phyloP scores from a whole-genome alignment of 2,113 vertebrate genomes.

The Dolichotis patagonum region DNA sequence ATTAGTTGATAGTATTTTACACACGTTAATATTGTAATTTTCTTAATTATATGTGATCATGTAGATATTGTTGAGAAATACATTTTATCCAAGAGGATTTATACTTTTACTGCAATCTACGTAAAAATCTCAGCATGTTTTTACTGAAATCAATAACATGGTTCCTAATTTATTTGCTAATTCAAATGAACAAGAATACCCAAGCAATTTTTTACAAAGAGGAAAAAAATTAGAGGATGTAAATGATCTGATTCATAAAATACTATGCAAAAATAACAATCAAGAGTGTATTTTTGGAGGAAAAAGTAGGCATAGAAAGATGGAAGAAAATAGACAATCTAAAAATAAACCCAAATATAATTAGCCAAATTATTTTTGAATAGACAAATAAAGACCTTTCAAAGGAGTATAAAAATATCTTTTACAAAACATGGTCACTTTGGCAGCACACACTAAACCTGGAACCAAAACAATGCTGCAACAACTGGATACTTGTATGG shows the following conservation, averaged over 20 bases:
- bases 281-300: background rate
- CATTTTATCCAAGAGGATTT: conserved; percentile 8
- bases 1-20: background rate
- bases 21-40: conserved; percentile 9
- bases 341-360: conserved; percentile 22
- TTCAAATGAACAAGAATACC: conserved; percentile 26
- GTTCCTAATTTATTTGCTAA: conserved; percentile 19
- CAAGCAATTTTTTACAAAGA: background rate
- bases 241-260: background rate
- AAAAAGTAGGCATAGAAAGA: background rate
- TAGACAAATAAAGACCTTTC: background rate
- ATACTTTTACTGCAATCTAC: background rate
- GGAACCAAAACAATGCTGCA: background rate
- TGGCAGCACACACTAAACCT: background rate
- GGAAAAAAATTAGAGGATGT: background rate
- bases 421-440: background rate
- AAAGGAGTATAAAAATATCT: background rate
- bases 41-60: background rate
- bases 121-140: background rate
- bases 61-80: background rate
- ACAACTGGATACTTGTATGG: background rate
- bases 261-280: background rate
- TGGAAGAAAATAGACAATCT: background rate
- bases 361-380: background rate
- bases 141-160: background rate